Base-by-base conservation (phyloP, 1,140 invertebrate genomes). In the Callitettix versicolor region DNA sequence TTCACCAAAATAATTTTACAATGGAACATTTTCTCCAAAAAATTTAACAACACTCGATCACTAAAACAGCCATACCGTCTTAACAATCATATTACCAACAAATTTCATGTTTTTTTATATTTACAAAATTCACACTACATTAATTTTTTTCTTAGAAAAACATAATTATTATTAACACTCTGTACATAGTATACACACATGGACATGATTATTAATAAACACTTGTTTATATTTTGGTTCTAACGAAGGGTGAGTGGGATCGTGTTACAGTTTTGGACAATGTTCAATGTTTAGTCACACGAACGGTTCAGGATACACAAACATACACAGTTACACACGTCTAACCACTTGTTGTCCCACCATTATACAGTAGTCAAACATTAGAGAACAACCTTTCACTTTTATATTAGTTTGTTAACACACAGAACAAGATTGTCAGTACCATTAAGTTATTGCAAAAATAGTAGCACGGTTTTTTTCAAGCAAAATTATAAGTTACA, bases 111-210 rank as follows among this genome's bases (percentile, higher is more conserved):
- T 51, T 21, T 38, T 51, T 26, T 26, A 30, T 46, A 51, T 51
- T n/a, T 51, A 51, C 48, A 51, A 51, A 51, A 51, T 51, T 36
- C 48, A 51, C 20, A 17, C 34, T 34, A 36, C 34, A 36, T 36
- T 51, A 11, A 26, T 46, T 30, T 15, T n/a, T 51, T 46, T 22
- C 18, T 51, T 51, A 36, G 36, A 51, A 51, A 51, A 51, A 51
- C 48, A 51, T 51, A 36, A 24, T 48, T n/a, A 20, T 51, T 30
- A 38, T 51, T 55, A 55, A 55, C 54, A 55, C 54, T 34, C 54
- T 55, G 54, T 55, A 55, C 54, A 55, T 33, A 30, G 40, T 55
- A 55, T 55, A 55, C 54, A 55, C 54, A 55, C 54, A 46, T 55
- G 53, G 46, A 55, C 54, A 41, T 55, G 17, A 26, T 55, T 47